phyloP scores from a whole-genome alignment of 2,888 invertebrate species.

The Sesamia inferens region DNA sequence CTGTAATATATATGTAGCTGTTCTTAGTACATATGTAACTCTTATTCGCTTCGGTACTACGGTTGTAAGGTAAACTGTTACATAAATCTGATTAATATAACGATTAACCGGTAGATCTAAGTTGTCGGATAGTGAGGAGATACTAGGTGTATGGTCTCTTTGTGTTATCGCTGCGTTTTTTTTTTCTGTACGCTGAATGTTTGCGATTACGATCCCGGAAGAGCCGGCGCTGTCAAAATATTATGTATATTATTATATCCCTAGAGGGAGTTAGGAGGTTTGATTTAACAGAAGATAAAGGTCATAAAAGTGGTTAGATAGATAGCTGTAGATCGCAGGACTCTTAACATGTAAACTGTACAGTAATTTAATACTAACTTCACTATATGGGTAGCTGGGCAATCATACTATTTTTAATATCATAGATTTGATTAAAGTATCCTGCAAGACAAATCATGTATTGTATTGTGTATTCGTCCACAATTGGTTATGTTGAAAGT shows the following conservation, averaged over 20 bases:
- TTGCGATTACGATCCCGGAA: slow-evolving; percentile 58
- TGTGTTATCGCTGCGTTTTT: slow-evolving; percentile 72
- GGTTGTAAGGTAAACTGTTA: slow-evolving; percentile 87
- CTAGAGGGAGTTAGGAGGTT: slow-evolving; percentile 73
- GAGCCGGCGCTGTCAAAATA: slow-evolving; percentile 66
- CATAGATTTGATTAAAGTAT: slow-evolving; percentile 81
- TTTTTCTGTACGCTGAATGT: slow-evolving; percentile 71
- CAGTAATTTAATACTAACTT: slow-evolving; percentile 88
- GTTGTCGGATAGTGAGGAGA: slow-evolving; percentile 82
- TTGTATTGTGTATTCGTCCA: slow-evolving; percentile 77
- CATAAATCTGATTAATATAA: slow-evolving; percentile 89
- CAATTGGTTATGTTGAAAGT: slow-evolving; percentile 75
- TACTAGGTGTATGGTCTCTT: slow-evolving; percentile 74
- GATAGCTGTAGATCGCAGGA: slow-evolving; percentile 84
- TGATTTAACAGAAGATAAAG: slow-evolving; percentile 69
- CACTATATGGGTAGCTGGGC: slow-evolving; percentile 89
- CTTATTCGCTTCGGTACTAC: slow-evolving; percentile 85
- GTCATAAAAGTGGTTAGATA: slow-evolving; percentile 78
- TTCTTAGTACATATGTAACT: slow-evolving; percentile 80
- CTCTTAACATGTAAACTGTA: slow-evolving; percentile 84
- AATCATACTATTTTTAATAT: slow-evolving; percentile 88
- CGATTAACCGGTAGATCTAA: slow-evolving; percentile 83
- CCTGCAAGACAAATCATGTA: slow-evolving; percentile 81
- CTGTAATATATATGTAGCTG: slow-evolving; percentile 74
- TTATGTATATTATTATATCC: slow-evolving; percentile 74